Base-by-base conservation (phyloP, 1,140 invertebrate species). In the Plectrocnemia conspersa region DNA sequence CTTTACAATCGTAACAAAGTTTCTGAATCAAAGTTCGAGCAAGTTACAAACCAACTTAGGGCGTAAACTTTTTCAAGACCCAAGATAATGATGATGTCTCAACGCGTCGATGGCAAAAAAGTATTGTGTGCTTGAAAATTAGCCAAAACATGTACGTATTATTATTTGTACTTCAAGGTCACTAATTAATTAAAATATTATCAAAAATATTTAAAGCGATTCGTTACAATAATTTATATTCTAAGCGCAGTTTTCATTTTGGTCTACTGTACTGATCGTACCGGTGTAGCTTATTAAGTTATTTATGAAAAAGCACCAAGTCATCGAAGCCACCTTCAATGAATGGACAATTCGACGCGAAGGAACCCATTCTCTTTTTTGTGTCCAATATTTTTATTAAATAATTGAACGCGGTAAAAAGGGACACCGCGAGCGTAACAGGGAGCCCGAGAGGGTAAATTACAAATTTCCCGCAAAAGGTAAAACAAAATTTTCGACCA, bases 41-140 rank as follows among this genome's bases (percentile, higher is more conserved):
- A 11, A 36, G 35, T 36, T 36, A 36, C 35, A 18, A 36, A 36
- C 35, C 13, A 36, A 36, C 13, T 36, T 36, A 18, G 19, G 11
- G 11, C 35, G 11, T 36, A 15, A 36, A 36, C 13, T 36, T 36
- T 36, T 36, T 36, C 35, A 18, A 36, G 35, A 3, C 35, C 11
- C 41, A 54, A 45, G 46, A 54, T 54, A 54, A 54, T 54, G 41
- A 54, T 46, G 27, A 54, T 46, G 52, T 46, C 27, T 41, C 18
- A 52, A 19, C 25, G 25, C 25, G 33, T 29, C 25, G 11, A 27
- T 7, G n/a, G n/a, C n/a, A n/a, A n/a, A n/a, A n/a, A n/a, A n/a
- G n/a, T n/a, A n/a, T n/a, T n/a, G n/a, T n/a, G n/a, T n/a, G n/a
- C n/a, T n/a, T n/a, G n/a, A n/a, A n/a, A n/a, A n/a, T n/a, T n/a